Base-by-base conservation (phyloP, 2,797 vertebrate species). In the Pseudomugil gertrudae region DNA sequence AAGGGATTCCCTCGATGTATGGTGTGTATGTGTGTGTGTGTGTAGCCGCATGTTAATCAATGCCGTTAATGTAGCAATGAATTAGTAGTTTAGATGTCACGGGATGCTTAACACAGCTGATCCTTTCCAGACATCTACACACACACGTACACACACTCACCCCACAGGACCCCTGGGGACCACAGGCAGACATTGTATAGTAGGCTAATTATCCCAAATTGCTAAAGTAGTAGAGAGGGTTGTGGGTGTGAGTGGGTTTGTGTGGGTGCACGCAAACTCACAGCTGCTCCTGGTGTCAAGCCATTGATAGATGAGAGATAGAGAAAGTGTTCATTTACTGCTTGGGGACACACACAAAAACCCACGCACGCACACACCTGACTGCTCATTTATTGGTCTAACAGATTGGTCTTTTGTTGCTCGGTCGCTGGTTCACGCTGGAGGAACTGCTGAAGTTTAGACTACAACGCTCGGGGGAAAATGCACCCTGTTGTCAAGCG, bases 61-160 rank as follows among this genome's bases (percentile, higher is more conserved):
- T 90, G 88, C 84, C 78, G 92, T 93, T 95, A 95, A 94, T 95
- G 93, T 93, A 91, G 90, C 93, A 93, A 93, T 93, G 93, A 95
- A 94, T 95, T 94, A 93, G 91, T 92, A 93, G 93, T 94, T 93
- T 93, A 93, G 92, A 92, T 93, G 93, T 94, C 93, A 94, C 89
- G 83, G 91, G 92, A 94, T 91, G 89, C 88, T 94, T 93, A 92
- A 91, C 91, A 87, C 93, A 95, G 92, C 93, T 94, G 93, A 94
- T 93, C 90, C 90, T 90, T 86, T 88, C 84, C 85, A 90, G 84
- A 84, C 78, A 81, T 61, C 40, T 58, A 66, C 59, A 50, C 71
- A 74, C 60, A 69, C 82, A 72, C 43, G 15, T n/a, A 21, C 21
- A 23, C 40, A 59, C 66, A 72, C 60, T 72, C 76, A 55, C 75